Percentiles rank a stretch among this genome's conserved stretches.
Evolutionary conservation across 2,797 vertebrate species (phyloP).

Genomic region (Pelodytes ibericus): DNA sequence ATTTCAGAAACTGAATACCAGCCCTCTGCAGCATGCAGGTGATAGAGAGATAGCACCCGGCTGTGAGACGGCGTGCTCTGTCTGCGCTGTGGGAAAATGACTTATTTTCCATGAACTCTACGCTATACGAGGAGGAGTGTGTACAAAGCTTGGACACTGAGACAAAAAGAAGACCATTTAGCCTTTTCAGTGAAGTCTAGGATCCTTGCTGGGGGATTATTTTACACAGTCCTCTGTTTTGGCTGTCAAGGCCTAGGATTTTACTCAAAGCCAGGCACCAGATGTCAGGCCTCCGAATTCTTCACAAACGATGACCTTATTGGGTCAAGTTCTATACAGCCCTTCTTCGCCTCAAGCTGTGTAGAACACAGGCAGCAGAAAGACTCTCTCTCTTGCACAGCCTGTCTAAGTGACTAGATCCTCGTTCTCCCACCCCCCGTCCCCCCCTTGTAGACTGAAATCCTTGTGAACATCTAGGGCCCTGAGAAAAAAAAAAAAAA

Average conservation of each 20-base stretch:
- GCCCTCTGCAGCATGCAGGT: constrained; percentile 54
- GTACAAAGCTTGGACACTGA: constrained; percentile 64
- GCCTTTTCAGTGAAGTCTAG: constrained; percentile 73
- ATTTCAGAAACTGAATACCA: constrained; percentile 16
- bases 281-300: constrained; percentile 79
- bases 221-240: constrained; percentile 72
- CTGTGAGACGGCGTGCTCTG: constrained; percentile 65
- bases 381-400: constrained; percentile 71
- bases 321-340: constrained; percentile 75
- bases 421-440: constrained; percentile 56
- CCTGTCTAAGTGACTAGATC: constrained; percentile 66
- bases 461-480: constrained; percentile 69
- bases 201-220: constrained; percentile 79
- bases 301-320: constrained; percentile 75
- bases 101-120: constrained; percentile 62
- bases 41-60: constrained; percentile 60
- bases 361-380: constrained; percentile 67
- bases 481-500: constrained; percentile 53
- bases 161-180: constrained; percentile 71
- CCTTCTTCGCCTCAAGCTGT: constrained; percentile 73
- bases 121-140: constrained; percentile 58
- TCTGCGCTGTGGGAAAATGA: constrained; percentile 63
- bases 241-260: constrained; percentile 70
- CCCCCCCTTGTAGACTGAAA: constrained; percentile 61
- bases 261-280: constrained; percentile 77